A percentile compares a stretch with the other conserved stretches of the same genome.
Conservation (phyloP, 2,888 invertebrate genomes). For the Luffia ferchaultella region DNA sequence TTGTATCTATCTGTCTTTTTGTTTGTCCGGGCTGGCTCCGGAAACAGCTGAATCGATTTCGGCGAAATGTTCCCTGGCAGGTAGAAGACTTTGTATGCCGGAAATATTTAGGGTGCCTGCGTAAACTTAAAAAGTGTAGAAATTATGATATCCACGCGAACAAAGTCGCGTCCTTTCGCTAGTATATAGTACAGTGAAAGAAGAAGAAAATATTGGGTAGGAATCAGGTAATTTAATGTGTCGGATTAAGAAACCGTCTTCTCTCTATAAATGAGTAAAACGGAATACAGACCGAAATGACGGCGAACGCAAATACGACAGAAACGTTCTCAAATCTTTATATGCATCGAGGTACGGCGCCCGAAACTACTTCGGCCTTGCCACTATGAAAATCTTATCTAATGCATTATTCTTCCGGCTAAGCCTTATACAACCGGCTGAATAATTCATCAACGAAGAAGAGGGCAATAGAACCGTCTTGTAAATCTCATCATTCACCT, state of each 20-base stretch:
- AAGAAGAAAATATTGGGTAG: too few relatives aligned
- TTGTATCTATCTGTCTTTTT: too few relatives aligned
- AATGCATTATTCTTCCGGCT: constrained; percentile 50
- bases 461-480: too few relatives aligned
- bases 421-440: constrained; percentile 50
- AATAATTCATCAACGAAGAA: constrained; percentile 51
- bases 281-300: neutral
- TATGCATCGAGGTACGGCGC: constrained; percentile 28
- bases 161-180: neutral
- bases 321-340: constrained; percentile 22
- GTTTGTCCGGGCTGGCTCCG: too few relatives aligned
- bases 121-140: neutral
- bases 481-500: too few relatives aligned
- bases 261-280: neutral
- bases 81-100: too few relatives aligned
- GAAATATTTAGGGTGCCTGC: too few relatives aligned
- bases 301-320: neutral
- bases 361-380: constrained; percentile 15
- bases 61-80: too few relatives aligned
- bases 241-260: too few relatives aligned
- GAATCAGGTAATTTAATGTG: too few relatives aligned
- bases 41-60: too few relatives aligned
- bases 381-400: constrained; percentile 38
- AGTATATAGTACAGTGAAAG: too few relatives aligned
- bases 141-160: neutral